These are phyloP conservation scores for Cossypha niveicapilla DNA, from an alignment of 2,797 vertebrate genomes.

Conservation along the genomic window DNA sequence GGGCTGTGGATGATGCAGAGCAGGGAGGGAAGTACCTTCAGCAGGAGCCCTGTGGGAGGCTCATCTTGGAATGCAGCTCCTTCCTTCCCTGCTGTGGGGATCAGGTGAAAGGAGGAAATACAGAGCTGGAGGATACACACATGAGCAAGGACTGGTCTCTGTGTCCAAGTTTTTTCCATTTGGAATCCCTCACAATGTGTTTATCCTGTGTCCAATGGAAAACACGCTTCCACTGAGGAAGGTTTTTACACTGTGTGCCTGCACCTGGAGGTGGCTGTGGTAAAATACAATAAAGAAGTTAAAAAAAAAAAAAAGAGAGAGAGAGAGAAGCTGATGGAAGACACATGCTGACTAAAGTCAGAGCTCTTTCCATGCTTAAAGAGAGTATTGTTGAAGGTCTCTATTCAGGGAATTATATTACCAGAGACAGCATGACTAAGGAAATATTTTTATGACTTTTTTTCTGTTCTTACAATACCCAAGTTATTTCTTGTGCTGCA, in stretches of 20 bases:
- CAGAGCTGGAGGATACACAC: neutral
- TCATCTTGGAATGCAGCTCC: neutral
- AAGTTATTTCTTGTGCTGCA: neutral
- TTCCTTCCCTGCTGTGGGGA: neutral
- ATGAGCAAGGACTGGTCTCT: neutral
- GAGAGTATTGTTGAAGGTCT: neutral
- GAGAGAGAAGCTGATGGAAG: neutral
- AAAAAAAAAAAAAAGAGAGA: neutral
- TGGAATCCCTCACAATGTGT: neutral
- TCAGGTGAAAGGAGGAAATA: neutral
- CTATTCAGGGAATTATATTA: neutral
- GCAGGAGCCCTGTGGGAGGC: neutral
- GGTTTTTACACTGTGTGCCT: neutral
- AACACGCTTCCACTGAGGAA: neutral
- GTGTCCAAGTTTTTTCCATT: neutral
- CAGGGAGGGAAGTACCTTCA: neutral
- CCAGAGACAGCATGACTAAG: neutral
- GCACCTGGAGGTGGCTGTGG: neutral
- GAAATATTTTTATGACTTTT: neutral
- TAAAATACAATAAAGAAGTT: neutral
- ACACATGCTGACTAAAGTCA: neutral
- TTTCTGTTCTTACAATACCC: neutral
- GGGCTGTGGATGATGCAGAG: neutral
- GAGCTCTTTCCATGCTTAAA: neutral
- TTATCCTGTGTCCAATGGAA: neutral